Evolutionary conservation across 2,113 vertebrate genomes (phyloP), one percentile per base, ranked within the genome.

Genomic region (Motacilla alba): DNA sequence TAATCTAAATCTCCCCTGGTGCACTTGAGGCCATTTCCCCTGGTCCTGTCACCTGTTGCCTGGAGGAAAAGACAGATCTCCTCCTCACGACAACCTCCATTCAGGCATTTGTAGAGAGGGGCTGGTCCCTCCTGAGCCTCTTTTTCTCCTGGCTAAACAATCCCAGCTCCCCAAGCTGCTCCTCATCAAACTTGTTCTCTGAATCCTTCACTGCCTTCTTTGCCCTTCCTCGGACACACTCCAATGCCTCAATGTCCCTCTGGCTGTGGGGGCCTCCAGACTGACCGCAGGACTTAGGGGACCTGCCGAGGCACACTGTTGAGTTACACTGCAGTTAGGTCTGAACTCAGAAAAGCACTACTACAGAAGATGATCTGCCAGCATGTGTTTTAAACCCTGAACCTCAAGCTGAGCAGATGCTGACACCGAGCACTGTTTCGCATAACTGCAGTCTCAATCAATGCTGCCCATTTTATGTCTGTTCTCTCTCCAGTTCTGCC

Each of bases 221-320:
- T 69, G 55, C 35, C 55, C 15, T 35, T 47, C 47, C 18, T 33
- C 0, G 0, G 79, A 55, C 70, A 55, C 0, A 0, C 7, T 43
- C 35, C 79, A 76, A 2, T 4, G 12, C 30, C 39, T 35, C n/a
- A 5, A 2, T 20, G 49, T 56, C 35, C 55, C 58, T 49, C 63
- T 22, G 55, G 49, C 31, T 26, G 6, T 2, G 10, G 46, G 22
- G 11, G 13, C 9, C 46, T n/a, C 53, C 41, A 22, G 30, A 31
- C 11, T 10, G n/a, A 75, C 3, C 13, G 2, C 53, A 31, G 69
- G 21, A 47, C 75, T 47, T 26, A n/a, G 60, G 21, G 30, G 28
- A n/a, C 27, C 60, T 52, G 60, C 53, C 1, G 0, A 50, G 44
- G 44, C 31, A 12, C 41, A 13, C 4, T 33, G 26, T 4, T 2